Conservation (phyloP, 2,888 invertebrate genomes). For the Ophraella communa region DNA sequence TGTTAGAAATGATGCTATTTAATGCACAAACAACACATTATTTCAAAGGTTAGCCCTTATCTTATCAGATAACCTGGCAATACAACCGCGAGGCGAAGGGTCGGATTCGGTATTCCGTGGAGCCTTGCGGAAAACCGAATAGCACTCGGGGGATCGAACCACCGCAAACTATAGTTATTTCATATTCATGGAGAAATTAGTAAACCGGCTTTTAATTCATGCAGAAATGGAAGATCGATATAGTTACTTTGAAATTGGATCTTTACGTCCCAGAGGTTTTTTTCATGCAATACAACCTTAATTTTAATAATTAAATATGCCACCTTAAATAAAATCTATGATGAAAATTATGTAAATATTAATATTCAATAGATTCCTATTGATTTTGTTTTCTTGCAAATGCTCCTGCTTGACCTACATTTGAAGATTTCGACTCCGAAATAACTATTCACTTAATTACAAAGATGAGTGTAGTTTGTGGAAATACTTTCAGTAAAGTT, state of each 20-base stretch:
- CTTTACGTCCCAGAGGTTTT: no score
- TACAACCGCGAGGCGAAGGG: conserved; percentile 16
- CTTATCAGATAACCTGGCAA: conserved; percentile 23
- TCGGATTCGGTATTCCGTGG: conserved; percentile 4
- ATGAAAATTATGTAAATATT: no score
- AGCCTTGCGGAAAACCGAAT: conserved; percentile 22
- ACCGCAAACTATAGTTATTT: conserved; percentile 23
- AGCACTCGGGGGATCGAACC: conserved; percentile 21
- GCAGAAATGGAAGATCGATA: conserved; percentile 6
- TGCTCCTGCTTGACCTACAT: no score
- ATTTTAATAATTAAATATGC: no score
- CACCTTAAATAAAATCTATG: no score
- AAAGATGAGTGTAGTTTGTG: no score
- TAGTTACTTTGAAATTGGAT: background rate
- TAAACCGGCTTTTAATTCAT: conserved; percentile 10
- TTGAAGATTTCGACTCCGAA: no score
- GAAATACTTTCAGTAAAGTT: no score
- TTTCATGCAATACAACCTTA: no score
- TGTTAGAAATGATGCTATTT: conserved; percentile 21
- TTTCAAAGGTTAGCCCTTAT: conserved; percentile 25
- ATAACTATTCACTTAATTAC: no score
- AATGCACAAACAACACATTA: conserved; percentile 25
- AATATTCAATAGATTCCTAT: no score
- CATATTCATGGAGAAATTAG: conserved; percentile 23
- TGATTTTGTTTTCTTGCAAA: no score